These are phyloP conservation scores for Panthera tigris DNA, from an alignment of 2,113 vertebrate genomes.

Conservation along the genomic window DNA sequence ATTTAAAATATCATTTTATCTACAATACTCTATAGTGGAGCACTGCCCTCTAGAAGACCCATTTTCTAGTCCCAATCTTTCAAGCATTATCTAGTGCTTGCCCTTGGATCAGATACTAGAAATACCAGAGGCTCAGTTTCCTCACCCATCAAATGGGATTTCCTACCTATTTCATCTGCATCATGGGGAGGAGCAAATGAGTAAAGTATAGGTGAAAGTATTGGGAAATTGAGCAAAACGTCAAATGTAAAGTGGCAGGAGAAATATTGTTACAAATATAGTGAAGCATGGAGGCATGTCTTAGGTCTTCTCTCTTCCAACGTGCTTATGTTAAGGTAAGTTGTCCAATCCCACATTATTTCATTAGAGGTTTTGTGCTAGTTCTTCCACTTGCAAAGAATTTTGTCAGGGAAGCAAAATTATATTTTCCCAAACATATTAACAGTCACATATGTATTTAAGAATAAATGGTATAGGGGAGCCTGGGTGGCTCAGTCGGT, in stretches of 20 bases:
- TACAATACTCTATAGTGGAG: background rate
- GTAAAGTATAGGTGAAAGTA: background rate
- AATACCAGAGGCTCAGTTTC: background rate
- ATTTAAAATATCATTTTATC: background rate
- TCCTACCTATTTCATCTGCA: background rate
- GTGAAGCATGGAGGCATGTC: background rate
- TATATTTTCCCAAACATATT: background rate
- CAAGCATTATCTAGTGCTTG: background rate
- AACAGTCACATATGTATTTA: background rate
- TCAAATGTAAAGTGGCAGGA: background rate
- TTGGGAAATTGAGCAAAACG: background rate
- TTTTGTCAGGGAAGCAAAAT: background rate
- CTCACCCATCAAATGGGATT: background rate
- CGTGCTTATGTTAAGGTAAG: background rate
- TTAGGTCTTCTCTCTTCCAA: background rate
- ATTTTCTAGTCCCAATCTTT: background rate
- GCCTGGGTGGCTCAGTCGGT: no score
- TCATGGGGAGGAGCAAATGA: background rate
- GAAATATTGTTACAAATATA: background rate
- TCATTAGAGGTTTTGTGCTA: background rate
- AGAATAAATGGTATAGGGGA: background rate
- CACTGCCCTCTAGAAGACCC: background rate
- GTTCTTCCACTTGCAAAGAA: background rate
- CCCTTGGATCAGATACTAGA: background rate
- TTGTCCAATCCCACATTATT: background rate